Evolutionary conservation across 2,888 invertebrate genomes (phyloP), one percentile per base, ranked within the genome.

Genomic region (Carterocephalus palaemon): DNA sequence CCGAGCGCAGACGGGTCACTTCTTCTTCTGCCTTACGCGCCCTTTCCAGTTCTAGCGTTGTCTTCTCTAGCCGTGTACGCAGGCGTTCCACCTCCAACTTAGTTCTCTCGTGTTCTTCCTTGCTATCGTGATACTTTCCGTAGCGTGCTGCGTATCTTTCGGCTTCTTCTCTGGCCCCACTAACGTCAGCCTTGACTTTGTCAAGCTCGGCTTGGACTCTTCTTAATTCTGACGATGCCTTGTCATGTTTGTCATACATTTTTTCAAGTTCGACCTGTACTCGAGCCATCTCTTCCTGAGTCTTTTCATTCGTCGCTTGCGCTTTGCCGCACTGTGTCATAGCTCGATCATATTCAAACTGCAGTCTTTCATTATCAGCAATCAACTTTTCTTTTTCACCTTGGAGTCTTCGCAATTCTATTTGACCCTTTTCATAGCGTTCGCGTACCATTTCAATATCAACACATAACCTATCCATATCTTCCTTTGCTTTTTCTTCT

Each of bases 401-500:
- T 82, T 93, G 95, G 17, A 94, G 75, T 45, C 95, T 89, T 57
- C 96, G 88, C 32, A 95, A 77, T 78, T 97, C 96, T 47, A 93
- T 92, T 74, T 95, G 95, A 7, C 93, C 89, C 75, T 96, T 96
- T 63, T 96, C 96, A 67, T 95, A 95, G 37, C 95, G 90, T 60
- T 97, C 96, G 32, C 95, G 90, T 51, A 95, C 91, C 90, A 96
- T 93, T 72, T 96, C 95, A 15, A 95, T 88, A 62, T 96, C 96
- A 39, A 94, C 91, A 56, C 90, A 84, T 56, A 93, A 70, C 57
- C 93, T 88, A 60, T 94, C 94, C 67, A 94, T 87, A 57, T 94
- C 94, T 67, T 94, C 94, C 63, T 96, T 95, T 16, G 94, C 92
- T 70, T 96, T 96, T 58, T 97, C 96, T 82, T 97, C 97, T 60